phyloP scores from a whole-genome alignment of 2,888 invertebrate genomes.

The Microdon myrmicae region DNA sequence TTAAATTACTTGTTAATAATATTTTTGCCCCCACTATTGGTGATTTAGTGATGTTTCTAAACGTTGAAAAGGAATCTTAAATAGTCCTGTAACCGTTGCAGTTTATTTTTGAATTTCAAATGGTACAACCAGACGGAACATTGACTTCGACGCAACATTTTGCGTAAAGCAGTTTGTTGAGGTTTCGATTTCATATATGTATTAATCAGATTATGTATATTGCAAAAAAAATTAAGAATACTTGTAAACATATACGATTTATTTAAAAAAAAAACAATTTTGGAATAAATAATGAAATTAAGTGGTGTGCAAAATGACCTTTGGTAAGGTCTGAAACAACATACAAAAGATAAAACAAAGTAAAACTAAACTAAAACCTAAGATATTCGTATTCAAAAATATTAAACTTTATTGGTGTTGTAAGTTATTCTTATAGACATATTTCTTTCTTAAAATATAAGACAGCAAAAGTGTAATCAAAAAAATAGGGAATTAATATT shows the following conservation, averaged over 20 bases:
- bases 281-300: conserved; percentile 18
- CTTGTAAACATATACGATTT: conserved; percentile 11
- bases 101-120: conserved; percentile 11
- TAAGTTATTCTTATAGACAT: conserved; percentile 14
- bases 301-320: conserved; percentile 34
- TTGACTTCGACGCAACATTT: too few relatives aligned
- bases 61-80: not conserved
- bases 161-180: conserved; percentile 1
- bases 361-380: conserved; percentile 15
- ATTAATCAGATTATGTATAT: not conserved
- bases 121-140: conserved; percentile 15
- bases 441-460: not conserved
- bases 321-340: conserved; percentile 24
- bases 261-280: conserved; percentile 13
- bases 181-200: too few relatives aligned
- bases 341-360: conserved; percentile 21
- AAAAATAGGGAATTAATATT: conserved; percentile 17
- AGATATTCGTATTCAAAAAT: conserved; percentile 19
- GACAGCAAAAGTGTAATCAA: conserved; percentile 8
- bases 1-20: conserved; percentile 55
- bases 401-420: conserved; percentile 40
- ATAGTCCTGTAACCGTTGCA: not conserved
- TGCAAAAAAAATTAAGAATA: not conserved
- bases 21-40: conserved; percentile 15
- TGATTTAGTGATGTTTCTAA: conserved; percentile 1